Conservation (phyloP, 2,113 vertebrate genomes). For the Channa argus region DNA sequence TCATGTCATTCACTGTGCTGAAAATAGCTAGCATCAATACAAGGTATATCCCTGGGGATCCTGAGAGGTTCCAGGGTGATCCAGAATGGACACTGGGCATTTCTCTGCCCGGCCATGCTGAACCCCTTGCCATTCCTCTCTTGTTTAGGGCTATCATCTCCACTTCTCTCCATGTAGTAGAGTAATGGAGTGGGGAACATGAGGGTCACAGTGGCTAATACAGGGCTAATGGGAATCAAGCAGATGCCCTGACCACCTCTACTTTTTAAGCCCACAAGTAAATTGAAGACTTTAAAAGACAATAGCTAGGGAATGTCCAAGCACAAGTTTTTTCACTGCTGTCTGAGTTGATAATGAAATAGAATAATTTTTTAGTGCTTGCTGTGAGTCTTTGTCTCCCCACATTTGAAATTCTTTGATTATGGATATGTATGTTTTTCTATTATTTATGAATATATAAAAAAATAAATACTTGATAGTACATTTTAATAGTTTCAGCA, state of each 20-base stretch:
- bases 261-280: slow-evolving; percentile 66
- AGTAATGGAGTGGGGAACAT: slow-evolving; percentile 82
- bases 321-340: slow-evolving; percentile 53
- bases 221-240: slow-evolving; percentile 80
- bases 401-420: slow-evolving; percentile 6
- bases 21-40: slow-evolving; percentile 66
- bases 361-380: slow-evolving; percentile 18
- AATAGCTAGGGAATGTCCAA: slow-evolving; percentile 50
- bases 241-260: slow-evolving; percentile 71
- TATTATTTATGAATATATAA: too few species aligned
- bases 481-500: too few species aligned
- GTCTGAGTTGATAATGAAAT: slow-evolving; percentile 32
- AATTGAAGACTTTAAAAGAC: slow-evolving; percentile 64
- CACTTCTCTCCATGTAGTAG: slow-evolving; percentile 63
- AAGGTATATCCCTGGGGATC: slow-evolving; percentile 71
- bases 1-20: slow-evolving; percentile 40
- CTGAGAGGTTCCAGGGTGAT: slow-evolving; percentile 68
- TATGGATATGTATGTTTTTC: not conserved
- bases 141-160: slow-evolving; percentile 71
- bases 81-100: slow-evolving; percentile 82
- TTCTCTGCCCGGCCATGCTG: slow-evolving; percentile 84
- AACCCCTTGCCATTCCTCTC: slow-evolving; percentile 73
- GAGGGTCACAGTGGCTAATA: slow-evolving; percentile 81
- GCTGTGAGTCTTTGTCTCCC: slow-evolving; percentile 15
- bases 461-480: too few species aligned